Evolutionary conservation across 2,888 invertebrate genomes (phyloP).

Genomic region (Parochlus steinenii): DNA sequence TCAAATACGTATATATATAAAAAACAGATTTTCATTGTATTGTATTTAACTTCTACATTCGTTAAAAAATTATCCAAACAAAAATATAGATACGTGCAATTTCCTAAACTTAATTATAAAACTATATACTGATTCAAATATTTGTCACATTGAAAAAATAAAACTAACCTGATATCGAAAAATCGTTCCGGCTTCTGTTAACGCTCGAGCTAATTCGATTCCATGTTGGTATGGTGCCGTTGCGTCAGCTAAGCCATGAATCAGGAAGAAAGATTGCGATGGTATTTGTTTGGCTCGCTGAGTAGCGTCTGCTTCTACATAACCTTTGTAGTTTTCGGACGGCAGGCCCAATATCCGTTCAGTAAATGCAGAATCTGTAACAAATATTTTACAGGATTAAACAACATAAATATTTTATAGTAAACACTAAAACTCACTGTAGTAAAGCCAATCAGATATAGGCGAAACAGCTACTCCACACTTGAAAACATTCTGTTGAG

Average conservation of each 20-base stretch:
- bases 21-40: slow-evolving; percentile 1
- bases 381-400: too few species aligned
- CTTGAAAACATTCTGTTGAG: slow-evolving; percentile 73
- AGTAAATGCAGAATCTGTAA: slow-evolving; percentile 83
- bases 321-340: slow-evolving; percentile 73
- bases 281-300: slow-evolving; percentile 78
- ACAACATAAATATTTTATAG: slow-evolving; percentile 14
- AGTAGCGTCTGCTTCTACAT: slow-evolving; percentile 84
- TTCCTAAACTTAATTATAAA: too few species aligned
- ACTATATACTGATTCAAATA: background rate
- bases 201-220: slow-evolving; percentile 71
- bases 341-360: slow-evolving; percentile 84
- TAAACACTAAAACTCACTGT: slow-evolving; percentile 47
- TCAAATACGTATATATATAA: too few species aligned
- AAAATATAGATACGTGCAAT: too few species aligned
- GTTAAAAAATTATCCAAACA: slow-evolving; percentile 6
- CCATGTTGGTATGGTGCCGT: slow-evolving; percentile 90
- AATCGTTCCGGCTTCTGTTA: slow-evolving; percentile 73
- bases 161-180: slow-evolving; percentile 74
- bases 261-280: slow-evolving; percentile 68
- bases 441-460: slow-evolving; percentile 89
- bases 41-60: background rate
- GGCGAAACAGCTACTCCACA: slow-evolving; percentile 91
- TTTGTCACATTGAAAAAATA: slow-evolving; percentile 1
- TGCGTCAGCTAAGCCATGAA: slow-evolving; percentile 86